Evolutionary conservation across 2,888 invertebrate genomes (phyloP).

Genomic region (Mesorhabditis belari): DNA sequence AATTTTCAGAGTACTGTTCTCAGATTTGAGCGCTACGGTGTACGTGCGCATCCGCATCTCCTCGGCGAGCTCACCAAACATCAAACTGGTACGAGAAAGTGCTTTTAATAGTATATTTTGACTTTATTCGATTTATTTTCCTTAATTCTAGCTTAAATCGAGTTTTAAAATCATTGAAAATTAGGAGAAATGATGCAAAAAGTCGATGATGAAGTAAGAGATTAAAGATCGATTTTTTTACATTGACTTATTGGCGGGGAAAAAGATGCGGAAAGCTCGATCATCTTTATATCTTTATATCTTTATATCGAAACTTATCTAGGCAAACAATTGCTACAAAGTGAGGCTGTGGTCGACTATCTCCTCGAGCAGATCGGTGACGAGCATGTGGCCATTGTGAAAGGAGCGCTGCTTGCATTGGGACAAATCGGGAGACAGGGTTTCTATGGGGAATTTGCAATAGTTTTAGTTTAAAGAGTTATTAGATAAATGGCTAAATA

Average conservation of each 20-base stretch:
- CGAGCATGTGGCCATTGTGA: conserved; percentile 15
- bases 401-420: conserved; percentile 33
- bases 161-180: too few species aligned
- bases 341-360: conserved; percentile 11
- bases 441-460: too few species aligned
- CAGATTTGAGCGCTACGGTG: conserved; percentile 13
- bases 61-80: conserved; percentile 32
- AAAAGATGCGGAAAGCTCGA: too few species aligned
- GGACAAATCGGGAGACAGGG: conserved; percentile 21
- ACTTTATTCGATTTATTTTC: too few species aligned
- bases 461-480: too few species aligned
- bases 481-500: too few species aligned
- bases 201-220: not conserved
- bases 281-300: conserved; percentile 10
- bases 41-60: conserved; percentile 33
- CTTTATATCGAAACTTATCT: conserved; percentile 6
- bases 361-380: conserved; percentile 9
- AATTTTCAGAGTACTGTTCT: not conserved
- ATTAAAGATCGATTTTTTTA: not conserved
- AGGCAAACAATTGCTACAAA: conserved; percentile 11
- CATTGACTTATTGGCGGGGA: too few species aligned
- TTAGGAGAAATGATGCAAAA: conserved; percentile 1
- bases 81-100: conserved; percentile 17
- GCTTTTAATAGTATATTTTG: too few species aligned
- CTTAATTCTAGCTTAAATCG: too few species aligned